phyloP scores from a whole-genome alignment of 2,888 invertebrate genomes.

The Platynereis dumerilii region DNA sequence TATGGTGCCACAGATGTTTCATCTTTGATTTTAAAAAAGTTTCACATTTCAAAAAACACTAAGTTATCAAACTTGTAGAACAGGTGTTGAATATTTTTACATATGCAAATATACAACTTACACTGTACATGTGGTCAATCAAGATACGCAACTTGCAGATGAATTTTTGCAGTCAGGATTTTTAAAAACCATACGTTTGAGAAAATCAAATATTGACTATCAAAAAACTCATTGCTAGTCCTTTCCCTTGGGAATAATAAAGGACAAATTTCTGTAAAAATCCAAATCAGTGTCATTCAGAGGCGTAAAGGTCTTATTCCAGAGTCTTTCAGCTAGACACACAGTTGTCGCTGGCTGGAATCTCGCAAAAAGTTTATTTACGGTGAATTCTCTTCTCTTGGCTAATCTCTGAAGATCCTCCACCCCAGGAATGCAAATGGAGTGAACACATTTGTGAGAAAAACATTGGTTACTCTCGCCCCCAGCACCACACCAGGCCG shows the following conservation, averaged over 20 bases:
- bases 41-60: no score
- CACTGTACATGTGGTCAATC: no score
- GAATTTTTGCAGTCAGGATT: no score
- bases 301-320: not conserved
- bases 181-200: no score
- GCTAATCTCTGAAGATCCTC: not conserved
- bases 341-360: not conserved
- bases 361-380: not conserved
- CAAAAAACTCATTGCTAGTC: no score
- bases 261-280: not conserved
- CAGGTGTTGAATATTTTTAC: no score
- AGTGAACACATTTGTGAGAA: not conserved
- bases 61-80: no score
- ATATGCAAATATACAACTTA: no score
- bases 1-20: no score
- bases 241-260: not conserved
- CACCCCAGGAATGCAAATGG: not conserved
- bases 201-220: no score
- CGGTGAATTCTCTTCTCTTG: not conserved
- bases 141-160: no score
- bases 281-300: not conserved
- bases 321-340: not conserved
- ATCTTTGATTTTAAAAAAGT: no score
- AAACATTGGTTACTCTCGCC: not conserved
- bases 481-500: slow-evolving; percentile 9